Base-by-base conservation (phyloP, 2,888 invertebrate species). In the Netelia melanura region DNA sequence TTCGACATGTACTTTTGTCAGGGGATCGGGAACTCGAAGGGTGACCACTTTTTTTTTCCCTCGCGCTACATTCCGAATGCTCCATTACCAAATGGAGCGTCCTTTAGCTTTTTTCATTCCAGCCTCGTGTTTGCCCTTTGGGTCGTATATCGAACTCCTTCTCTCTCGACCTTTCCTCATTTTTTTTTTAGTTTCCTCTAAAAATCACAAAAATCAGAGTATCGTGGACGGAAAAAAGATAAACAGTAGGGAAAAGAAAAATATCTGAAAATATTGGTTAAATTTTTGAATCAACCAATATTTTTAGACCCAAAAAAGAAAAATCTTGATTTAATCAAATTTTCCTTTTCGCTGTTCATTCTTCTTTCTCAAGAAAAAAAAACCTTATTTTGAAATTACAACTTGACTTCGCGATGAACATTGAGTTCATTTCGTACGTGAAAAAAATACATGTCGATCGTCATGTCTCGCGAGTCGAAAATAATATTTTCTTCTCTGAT, bases 271-370 rank as follows among this genome's bases (percentile, higher is more conserved):
- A 17, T 17, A 17, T 17, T 17, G 17, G 17, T 17, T 17, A 17
- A 17, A 17, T 17, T 17, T 17, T 17, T 30, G 3, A 1, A 1
- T 38, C 38, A 8, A 38, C 5, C 38, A 8, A 6, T 38, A 6
- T 38, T 38, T 6, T 6, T 0, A 38, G 0, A 8, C 2, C 2
- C 2, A 30, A 30, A 2, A 30, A 30, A 30, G 2, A 38, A 38
- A 38, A 38, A 38, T 6, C 30, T 38, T 6, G 11, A 48, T 48
- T 10, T n/a, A 8, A 30, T 25, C 14, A 23, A 17, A 9, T 10
- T 52, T 25, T 70, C 30, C 3, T 44, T 44, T 65, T 71, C 58
- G 21, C 65, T 54, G 38, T 67, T 43, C 17, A 8, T 58, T 17
- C 23, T 58, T 58, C 23, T 67, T 54, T n/a, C 52, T 64, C 52